Percentiles rank a stretch among this genome's conserved stretches.
Conservation (phyloP, 2,888 invertebrate species). For the Thumatha senex region DNA sequence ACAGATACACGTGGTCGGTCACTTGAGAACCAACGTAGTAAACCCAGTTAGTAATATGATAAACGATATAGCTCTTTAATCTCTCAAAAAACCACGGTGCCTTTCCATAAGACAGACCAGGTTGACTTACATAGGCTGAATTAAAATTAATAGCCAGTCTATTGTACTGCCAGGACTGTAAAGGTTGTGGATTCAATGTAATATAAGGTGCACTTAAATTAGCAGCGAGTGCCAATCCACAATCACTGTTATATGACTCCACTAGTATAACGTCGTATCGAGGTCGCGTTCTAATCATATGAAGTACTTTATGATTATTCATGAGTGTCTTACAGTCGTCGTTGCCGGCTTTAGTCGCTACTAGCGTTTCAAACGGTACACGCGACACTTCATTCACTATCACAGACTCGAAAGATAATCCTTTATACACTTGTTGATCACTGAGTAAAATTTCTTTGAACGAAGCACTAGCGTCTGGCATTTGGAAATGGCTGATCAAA, state of each 20-base stretch:
- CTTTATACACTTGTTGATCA: slow-evolving; percentile 68
- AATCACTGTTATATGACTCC: slow-evolving; percentile 90
- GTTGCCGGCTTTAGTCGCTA: slow-evolving; percentile 75
- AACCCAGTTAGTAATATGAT: slow-evolving; percentile 72
- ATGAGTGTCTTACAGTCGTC: slow-evolving; percentile 78
- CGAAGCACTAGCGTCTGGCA: slow-evolving; percentile 69
- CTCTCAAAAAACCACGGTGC: slow-evolving; percentile 76
- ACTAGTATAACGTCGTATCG: slow-evolving; percentile 88
- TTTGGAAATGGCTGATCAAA: slow-evolving; percentile 78
- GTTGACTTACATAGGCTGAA: slow-evolving; percentile 75
- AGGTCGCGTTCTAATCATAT: slow-evolving; percentile 75
- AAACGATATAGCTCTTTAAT: slow-evolving; percentile 66
- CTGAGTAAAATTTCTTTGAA: slow-evolving; percentile 81
- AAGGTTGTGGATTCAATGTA: slow-evolving; percentile 79
- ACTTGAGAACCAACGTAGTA: slow-evolving; percentile 75
- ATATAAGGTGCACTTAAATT: slow-evolving; percentile 86
- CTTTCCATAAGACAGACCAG: slow-evolving; percentile 69
- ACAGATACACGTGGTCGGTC: slow-evolving; percentile 71
- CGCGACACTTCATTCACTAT: slow-evolving; percentile 74
- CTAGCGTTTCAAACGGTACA: slow-evolving; percentile 75
- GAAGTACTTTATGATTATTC: slow-evolving; percentile 76
- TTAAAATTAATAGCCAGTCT: slow-evolving; percentile 79
- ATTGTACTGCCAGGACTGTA: slow-evolving; percentile 81
- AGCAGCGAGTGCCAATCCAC: slow-evolving; percentile 87
- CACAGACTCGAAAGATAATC: slow-evolving; percentile 75